Evolutionary conservation across 2,888 invertebrate genomes (phyloP), one percentile per base, ranked within the genome.

Genomic region (Nemotelus nigrinus): DNA sequence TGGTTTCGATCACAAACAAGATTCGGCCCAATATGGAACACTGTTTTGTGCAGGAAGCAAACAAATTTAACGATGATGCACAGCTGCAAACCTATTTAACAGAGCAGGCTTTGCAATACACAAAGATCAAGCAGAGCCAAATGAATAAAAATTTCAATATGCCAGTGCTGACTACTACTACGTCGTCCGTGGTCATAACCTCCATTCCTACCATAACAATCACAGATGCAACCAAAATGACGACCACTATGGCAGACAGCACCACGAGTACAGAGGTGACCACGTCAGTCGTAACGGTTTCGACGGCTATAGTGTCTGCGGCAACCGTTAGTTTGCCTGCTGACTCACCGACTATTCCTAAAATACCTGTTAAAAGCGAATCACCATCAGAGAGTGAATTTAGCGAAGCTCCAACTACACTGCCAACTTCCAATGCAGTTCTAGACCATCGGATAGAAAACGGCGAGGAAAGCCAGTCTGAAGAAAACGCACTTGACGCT

Each of bases 11-110:
- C 1, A 86, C 86, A 43, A 86, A 87, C 78, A 86, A 86, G 80
- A 78, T 81, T 39, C 71, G 79, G 10, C 84, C 84, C 50, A 84
- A 85, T 57, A 83, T 82, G 41, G 48, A 82, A 82, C 78, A 67
- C 63, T 57, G 58, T 25, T 68, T 77, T 44, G 58, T 55, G 8
- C 58, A 77, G n/a, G 47, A 7, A 7, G 47, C 44, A 3, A 64
- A n/a, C 6, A 68, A 77, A 57, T 68, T 88, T 41, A 88, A 89
- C 77, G 91, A 92, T 55, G 92, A 92, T 80, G 90, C 91, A 4
- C 90, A 93, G 89, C 86, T 93, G 75, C 93, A 93, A 81, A 92
- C 92, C 0, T 93, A 93, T 85, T 88, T 93, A 71, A 93, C 92
- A 2, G 93, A 93, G 83, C 89, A 92, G 83, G 92, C 93, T 25